A percentile compares a stretch with the other conserved stretches of the same genome.
phyloP scores from a whole-genome alignment of 2,888 invertebrate species.

The Phortica okadai region DNA sequence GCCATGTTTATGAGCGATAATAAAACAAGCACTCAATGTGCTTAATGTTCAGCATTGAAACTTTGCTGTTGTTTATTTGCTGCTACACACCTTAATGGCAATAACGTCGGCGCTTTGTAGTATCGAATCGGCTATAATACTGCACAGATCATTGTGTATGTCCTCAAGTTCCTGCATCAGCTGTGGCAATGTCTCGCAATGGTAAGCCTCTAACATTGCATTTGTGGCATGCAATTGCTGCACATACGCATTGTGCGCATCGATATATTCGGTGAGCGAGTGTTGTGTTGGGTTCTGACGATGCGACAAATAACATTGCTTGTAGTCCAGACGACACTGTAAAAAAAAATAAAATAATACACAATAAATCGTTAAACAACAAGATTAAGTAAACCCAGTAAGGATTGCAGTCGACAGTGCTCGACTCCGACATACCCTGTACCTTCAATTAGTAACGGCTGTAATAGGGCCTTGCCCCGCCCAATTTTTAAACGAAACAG shows the following conservation, averaged over 20 bases:
- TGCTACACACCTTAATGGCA: constrained; percentile 85
- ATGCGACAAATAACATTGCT: constrained; percentile 88
- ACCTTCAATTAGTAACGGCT: no score
- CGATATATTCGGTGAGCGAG: constrained; percentile 87
- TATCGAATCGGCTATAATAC: constrained; percentile 91
- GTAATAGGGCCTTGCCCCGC: no score
- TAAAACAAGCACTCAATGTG: neutral
- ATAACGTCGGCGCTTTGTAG: constrained; percentile 91
- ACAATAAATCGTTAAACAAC: neutral
- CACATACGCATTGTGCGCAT: constrained; percentile 95
- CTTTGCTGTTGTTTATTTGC: neutral
- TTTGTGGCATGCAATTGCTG: constrained; percentile 95
- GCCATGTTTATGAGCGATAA: neutral
- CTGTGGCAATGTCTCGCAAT: constrained; percentile 89
- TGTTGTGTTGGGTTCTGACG: constrained; percentile 84
- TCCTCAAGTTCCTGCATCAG: constrained; percentile 94
- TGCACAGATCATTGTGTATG: constrained; percentile 92
- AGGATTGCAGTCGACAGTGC: no score
- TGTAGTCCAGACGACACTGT: constrained; percentile 93
- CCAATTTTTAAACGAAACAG: no score
- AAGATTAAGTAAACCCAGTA: neutral
- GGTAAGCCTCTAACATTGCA: constrained; percentile 93
- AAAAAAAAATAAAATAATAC: constrained; percentile 53
- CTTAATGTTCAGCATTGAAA: no score
- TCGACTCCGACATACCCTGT: no score